Evolutionary conservation across 1,140 invertebrate genomes (phyloP), one percentile per base, ranked within the genome.

Genomic region (Heliconius melpomene): DNA sequence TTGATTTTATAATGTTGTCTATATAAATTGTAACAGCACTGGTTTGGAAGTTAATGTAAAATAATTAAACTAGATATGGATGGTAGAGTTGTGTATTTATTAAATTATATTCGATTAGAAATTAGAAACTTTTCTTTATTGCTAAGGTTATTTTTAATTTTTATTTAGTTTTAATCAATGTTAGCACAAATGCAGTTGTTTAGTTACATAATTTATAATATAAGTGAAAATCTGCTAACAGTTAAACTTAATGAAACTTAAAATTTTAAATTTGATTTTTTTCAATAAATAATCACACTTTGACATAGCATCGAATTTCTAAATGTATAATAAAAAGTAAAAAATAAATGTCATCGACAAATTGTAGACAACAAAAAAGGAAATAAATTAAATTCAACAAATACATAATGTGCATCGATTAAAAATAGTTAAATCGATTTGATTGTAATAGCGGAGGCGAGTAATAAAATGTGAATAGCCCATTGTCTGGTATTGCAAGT

Each of bases 401-500:
- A 66, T 16, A 66, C 60, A 11, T 66, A 66, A 66, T 66, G 60
- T 66, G 60, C 71, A 72, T 40, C 71, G 36, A 72, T 72, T 72
- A 38, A 72, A 72, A 72, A 72, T 72, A n/a, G 16, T 32, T 52
- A 66, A 66, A 66, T 66, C 26, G 60, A 66, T 66, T 66, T 66
- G 11, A 66, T 66, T 66, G 60, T 66, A 66, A 66, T 26, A 66
- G 57, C 13, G 57, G 57, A 66, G 23, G 57, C 23, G 57, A 29
- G 57, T 66, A 26, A 29, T 16, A 66, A 66, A 66, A 26, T 66
- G 26, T 66, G 60, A 66, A 66, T 66, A 66, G 60, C 26, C 60
- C 60, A 66, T 66, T 66, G 60, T 66, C 60, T 66, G 36, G 60
- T 32, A 66, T 73, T 76, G 73, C 70, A 75, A 70, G 81, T 82